Evolutionary conservation across 1,140 invertebrate genomes (phyloP), one percentile per base, ranked within the genome.

Genomic region (Sitobion miscanthi): DNA sequence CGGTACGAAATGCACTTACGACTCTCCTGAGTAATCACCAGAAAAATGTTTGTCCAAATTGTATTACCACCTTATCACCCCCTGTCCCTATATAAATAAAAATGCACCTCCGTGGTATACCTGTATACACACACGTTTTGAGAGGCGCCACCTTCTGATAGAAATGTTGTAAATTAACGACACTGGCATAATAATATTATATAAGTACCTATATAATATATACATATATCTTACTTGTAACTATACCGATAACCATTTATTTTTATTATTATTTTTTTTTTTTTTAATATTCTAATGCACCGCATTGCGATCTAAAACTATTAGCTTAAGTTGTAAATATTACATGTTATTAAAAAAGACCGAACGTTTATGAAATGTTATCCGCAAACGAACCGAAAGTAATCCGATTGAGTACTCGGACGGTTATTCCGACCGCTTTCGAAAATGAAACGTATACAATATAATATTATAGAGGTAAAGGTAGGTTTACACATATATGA

Each of bases 21-120:
- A 82, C 90, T 91, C 90, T 91, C 90, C 42, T 91, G 90, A 91
- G 90, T 91, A 91, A 91, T 91, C 90, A 91, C 69, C 62, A 82
- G 90, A 91, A 91, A 91, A 82, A 69, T 77, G 69, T 91, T 82
- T 82, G 90, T 77, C 62, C 45, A 47, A 91, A 69, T 91, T 82
- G 62, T 91, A 91, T 91, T 82, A 91, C 45, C 25, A 1, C 57
- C 38, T 17, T n/a, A 11, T 8, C 57, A 62, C 62, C 62, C 30
- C 14, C 17, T 38, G 38, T 38, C 62, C 17, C 62, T 30, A 77
- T 6, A 42, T 42, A 42, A 42, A 42, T 42, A 35, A 90, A 42
- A 90, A 90, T 57, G 42, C 21, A 23, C 83, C 21, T 85, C 42
- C 21, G 1, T 14, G 9, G 35, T 85, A 45, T 85, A 25, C 42